Evolutionary conservation across 2,113 vertebrate species (phyloP), one percentile per base, ranked within the genome.

Genomic region (Scatophagus argus): DNA sequence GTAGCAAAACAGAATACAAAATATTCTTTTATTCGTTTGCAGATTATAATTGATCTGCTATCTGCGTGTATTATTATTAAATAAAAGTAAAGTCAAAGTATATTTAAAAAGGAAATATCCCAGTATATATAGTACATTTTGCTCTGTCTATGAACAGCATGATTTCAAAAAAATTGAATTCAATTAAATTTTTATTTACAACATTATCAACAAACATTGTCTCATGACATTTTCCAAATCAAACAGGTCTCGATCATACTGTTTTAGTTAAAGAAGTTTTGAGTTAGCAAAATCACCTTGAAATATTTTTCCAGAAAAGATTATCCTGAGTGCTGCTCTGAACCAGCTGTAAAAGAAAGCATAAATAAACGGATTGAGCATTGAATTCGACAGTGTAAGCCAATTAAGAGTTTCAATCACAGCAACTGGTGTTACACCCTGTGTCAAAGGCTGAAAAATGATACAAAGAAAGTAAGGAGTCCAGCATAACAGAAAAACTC

Each of bases 261-360:
- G 3, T 44, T 21, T 6, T 17, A 29, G 27, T 54, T 14, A 54
- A 29, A 17, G 7, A 6, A 54, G 27, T 9, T 54, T 54, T 54
- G 27, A 17, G 27, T 54, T 29, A 17, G 51, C 14, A 17, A 29
- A 54, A 54, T 54, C 51, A 54, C 27, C 51, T 29, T 29, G 51
- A 8, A 54, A 54, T 54, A 54, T 54, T 29, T 54, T 54, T 54
- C 51, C 51, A 54, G 51, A 54, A 17, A 31, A 8, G 6, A 54
- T 54, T 3, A 54, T 31, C 31, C 27, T 29, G 2, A 54, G 17
- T 8, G 51, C 51, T 54, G 51, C 29, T 5, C 51, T 54, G 51
- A 54, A 54, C 51, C 51, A 31, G 25, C 51, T 54, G 51, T 54
- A 54, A 54, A 54, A 54, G 51, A 54, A 54, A 29, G 25, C 51